Evolutionary conservation across 2,113 vertebrate genomes (phyloP).

Genomic region (Scopus umbretta): DNA sequence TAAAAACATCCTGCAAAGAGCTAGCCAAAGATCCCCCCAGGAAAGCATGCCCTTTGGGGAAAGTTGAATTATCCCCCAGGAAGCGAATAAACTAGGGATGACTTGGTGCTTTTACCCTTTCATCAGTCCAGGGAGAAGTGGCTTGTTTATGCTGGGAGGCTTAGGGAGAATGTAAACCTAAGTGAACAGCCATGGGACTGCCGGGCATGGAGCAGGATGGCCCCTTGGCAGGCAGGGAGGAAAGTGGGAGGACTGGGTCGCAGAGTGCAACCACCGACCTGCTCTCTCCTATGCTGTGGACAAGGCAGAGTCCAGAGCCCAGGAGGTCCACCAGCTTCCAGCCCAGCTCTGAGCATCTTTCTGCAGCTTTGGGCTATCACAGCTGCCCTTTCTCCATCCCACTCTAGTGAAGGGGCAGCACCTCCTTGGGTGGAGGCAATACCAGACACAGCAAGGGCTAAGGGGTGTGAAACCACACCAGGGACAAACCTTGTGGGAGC

Average conservation of each 20-base stretch:
- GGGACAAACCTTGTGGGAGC: not conserved
- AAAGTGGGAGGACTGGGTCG: not conserved
- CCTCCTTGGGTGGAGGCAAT: not conserved
- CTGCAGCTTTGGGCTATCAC: not conserved
- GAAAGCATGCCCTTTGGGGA: not conserved
- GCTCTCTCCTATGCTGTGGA: rapidly evolving
- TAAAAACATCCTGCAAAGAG: slow-evolving; percentile 20
- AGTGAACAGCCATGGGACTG: not conserved
- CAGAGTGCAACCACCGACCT: rapidly evolving
- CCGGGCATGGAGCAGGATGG: rapidly evolving
- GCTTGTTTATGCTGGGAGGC: not conserved
- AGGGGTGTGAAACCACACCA: rapidly evolving
- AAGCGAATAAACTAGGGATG: not conserved
- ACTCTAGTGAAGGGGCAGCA: not conserved
- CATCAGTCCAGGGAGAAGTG: not conserved
- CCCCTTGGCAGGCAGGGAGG: not conserved
- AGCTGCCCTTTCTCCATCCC: not conserved
- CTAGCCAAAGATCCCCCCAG: not conserved
- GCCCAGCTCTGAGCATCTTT: not conserved
- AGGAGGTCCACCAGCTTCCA: rapidly evolving
- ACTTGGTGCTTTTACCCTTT: not conserved
- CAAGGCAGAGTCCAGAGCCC: not conserved
- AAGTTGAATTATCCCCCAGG: not conserved
- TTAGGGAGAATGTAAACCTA: not conserved
- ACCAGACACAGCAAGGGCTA: rapidly evolving